Evolutionary conservation across 2,888 invertebrate species (phyloP).

Genomic region (Leucophenga montana): DNA sequence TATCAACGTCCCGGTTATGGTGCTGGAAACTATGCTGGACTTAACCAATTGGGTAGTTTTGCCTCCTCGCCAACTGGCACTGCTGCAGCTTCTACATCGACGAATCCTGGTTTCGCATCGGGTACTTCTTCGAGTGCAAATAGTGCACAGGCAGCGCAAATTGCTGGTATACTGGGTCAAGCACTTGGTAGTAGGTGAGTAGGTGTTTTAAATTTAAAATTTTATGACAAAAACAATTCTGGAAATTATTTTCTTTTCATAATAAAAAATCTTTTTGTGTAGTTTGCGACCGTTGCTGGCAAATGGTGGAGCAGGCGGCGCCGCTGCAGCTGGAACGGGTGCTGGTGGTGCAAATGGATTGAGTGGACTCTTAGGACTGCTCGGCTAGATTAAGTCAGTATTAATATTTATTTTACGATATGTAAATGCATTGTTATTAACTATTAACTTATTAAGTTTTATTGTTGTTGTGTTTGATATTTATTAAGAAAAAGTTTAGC

Average conservation of each 20-base stretch:
- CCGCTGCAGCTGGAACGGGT: constrained; percentile 33
- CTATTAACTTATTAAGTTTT: neutral
- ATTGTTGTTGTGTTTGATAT: neutral
- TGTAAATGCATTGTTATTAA: too few species aligned
- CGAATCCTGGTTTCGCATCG: constrained; percentile 17
- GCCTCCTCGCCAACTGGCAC: constrained; percentile 5
- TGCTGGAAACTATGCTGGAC: constrained; percentile 18
- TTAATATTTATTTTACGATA: too few species aligned
- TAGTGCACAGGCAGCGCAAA: constrained; percentile 56
- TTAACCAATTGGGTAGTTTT: constrained; percentile 29
- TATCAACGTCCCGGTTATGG: constrained; percentile 53
- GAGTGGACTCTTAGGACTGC: constrained; percentile 44
- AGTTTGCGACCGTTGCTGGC: constrained; percentile 60
- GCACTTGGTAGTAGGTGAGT: constrained; percentile 54
- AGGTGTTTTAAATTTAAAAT: too few species aligned
- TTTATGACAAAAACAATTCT: too few species aligned
- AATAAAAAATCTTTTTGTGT: too few species aligned
- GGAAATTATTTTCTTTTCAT: too few species aligned
- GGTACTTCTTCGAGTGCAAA: constrained; percentile 17
- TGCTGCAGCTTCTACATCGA: constrained; percentile 2
- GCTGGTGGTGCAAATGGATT: constrained; percentile 50
- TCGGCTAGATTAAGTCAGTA: constrained; percentile 43
- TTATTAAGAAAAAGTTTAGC: constrained; percentile 6
- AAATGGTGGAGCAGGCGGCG: constrained; percentile 48
- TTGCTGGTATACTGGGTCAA: constrained; percentile 63